Conservation (phyloP, 2,888 invertebrate genomes). For the Calliopum simillimum region DNA sequence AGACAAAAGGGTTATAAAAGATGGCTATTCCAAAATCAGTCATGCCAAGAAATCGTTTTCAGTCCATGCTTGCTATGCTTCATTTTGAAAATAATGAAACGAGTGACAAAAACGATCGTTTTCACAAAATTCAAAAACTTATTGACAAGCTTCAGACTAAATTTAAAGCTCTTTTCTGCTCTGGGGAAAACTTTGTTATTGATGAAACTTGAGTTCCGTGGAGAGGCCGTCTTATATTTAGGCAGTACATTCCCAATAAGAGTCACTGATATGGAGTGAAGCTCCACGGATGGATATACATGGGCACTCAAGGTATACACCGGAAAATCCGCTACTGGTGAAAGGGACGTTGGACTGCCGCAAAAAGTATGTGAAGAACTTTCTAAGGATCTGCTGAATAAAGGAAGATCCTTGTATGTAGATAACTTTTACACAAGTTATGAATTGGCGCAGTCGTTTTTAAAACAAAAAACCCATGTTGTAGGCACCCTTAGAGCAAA, state of each 20-base stretch:
- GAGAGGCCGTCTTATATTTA: background rate
- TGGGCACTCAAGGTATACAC: slow-evolving; percentile 1
- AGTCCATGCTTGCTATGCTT: too few species aligned
- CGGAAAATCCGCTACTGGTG: slow-evolving; percentile 14
- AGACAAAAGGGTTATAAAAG: too few species aligned
- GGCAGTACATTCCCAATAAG: background rate
- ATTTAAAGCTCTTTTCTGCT: too few species aligned
- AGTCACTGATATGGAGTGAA: background rate
- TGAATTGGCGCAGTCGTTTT: slow-evolving; percentile 8
- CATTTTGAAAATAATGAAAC: too few species aligned
- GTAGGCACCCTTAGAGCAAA: slow-evolving; percentile 11
- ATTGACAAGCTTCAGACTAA: too few species aligned
- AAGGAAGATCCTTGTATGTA: slow-evolving; percentile 8
- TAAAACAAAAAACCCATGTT: slow-evolving; percentile 11
- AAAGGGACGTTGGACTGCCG: slow-evolving; percentile 8
- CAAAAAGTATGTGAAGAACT: background rate
- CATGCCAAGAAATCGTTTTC: too few species aligned
- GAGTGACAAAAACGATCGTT: too few species aligned
- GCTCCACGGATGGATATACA: slow-evolving; percentile 4
- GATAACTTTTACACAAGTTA: slow-evolving; percentile 6
- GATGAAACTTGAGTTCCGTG: too few species aligned
- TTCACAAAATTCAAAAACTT: too few species aligned
- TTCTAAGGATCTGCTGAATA: background rate
- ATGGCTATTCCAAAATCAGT: too few species aligned
- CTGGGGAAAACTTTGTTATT: too few species aligned